Evolutionary conservation across 2,113 vertebrate genomes (phyloP), one percentile per base, ranked within the genome.

Genomic region (Acrocephalus arundinaceus): DNA sequence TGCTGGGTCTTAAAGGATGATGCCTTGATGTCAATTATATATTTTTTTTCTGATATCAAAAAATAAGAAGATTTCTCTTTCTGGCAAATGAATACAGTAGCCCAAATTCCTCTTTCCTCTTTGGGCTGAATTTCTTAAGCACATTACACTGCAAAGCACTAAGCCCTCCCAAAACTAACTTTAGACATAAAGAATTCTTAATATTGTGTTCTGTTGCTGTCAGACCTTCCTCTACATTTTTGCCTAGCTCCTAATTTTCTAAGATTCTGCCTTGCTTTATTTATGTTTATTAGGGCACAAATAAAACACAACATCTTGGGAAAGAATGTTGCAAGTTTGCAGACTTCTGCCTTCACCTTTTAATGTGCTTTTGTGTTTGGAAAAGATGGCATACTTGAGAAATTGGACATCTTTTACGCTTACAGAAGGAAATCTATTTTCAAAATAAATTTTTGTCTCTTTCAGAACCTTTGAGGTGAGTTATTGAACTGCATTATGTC

Each of bases 391-490:
- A 71, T 43, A 71, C 39, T 84, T 91, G 48, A 80, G 90, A 89
- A 90, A 94, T 41, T 66, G 58, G 45, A 73, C 33, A 27, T 66
- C 18, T 70, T 93, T 95, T 93, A 46, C 68, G 51, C 51, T 79
- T 93, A 71, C 46, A 79, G 48, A 62, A 89, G 43, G 48, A 93
- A 80, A 94, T 74, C 33, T 55, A 67, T 88, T 96, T 93, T 95
- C 51, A 87, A 74, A 93, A 95, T 55, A 90, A 51, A 63, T 58
- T 39, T 70, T 3, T 65, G 27, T 65, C 46, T 90, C 51, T 84
- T 82, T 70, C 71, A 80, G 85, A 94, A 74, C 30, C 30, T 90
- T 73, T 76, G 41, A 83, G 75, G 78, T 59, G 65, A 74, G 37
- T 77, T 93, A 67, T 65, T 91, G 82, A 74, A 24, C 45, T 71